Evolutionary conservation across 2,797 vertebrate species (phyloP).

Genomic region (Tokudaia muenninki): DNA sequence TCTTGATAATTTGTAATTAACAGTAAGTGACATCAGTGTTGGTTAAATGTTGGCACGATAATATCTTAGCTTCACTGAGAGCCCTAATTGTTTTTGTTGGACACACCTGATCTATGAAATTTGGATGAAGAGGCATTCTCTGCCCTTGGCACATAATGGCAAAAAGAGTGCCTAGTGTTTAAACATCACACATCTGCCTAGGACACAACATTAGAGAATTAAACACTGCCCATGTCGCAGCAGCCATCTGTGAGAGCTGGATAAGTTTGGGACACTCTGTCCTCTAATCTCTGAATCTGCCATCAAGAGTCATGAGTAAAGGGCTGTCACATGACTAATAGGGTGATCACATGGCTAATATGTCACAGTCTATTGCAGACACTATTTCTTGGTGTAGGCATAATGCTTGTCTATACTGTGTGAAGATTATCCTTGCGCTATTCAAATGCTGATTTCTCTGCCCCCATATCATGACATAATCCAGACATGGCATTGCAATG

Average conservation of each 20-base stretch:
- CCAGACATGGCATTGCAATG: background rate
- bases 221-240: background rate
- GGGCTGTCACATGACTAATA: background rate
- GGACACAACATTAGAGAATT: background rate
- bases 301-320: background rate
- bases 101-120: background rate
- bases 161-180: background rate
- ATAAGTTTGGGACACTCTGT: background rate
- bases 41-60: constrained; percentile 35
- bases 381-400: background rate
- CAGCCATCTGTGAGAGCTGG: background rate
- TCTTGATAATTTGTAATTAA: constrained; percentile 4
- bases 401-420: background rate
- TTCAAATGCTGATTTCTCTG: background rate
- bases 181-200: background rate
- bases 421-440: background rate
- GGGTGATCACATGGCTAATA: background rate
- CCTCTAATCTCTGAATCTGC: background rate
- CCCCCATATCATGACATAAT: background rate
- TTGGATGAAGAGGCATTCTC: background rate
- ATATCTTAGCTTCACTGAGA: background rate
- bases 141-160: background rate
- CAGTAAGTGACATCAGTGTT: background rate
- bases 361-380: background rate
- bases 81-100: background rate